A percentile compares a stretch with the other conserved stretches of the same genome.
phyloP scores from a whole-genome alignment of 30 jellyfish, hydroid and myxozoan genomes.

The Phacellophora camtschatica region DNA sequence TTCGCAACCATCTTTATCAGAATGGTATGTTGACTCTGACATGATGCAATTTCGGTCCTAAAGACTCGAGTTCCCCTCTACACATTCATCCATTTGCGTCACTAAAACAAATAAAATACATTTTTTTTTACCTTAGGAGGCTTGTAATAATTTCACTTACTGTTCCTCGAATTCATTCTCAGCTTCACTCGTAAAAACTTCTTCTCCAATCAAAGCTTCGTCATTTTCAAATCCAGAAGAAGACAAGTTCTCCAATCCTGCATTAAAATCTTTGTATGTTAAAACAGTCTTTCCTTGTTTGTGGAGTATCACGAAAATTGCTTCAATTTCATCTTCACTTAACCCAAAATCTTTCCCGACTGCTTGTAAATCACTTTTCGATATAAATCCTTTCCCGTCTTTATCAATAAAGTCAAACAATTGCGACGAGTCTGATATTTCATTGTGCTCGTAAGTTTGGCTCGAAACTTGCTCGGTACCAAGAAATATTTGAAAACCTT shows the following conservation, averaged over 20 bases:
- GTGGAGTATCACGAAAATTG: slow-evolving; percentile 39
- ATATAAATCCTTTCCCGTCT: slow-evolving; percentile 72
- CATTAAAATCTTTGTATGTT: slow-evolving; percentile 43
- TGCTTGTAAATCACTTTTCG: slow-evolving; percentile 52
- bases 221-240: neutral
- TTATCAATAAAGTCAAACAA: slow-evolving; percentile 70
- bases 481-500: slow-evolving; percentile 82
- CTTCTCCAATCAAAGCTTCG: slow-evolving; percentile 39
- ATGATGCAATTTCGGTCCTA: too few species aligned
- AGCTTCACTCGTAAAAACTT: slow-evolving; percentile 35
- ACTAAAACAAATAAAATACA: too few species aligned
- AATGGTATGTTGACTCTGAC: too few species aligned
- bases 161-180: slow-evolving; percentile 3
- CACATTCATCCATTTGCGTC: too few species aligned
- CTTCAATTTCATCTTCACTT: slow-evolving; percentile 36
- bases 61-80: too few species aligned
- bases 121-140: too few species aligned
- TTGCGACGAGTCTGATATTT: slow-evolving; percentile 61
- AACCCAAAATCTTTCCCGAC: slow-evolving; percentile 58
- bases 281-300: slow-evolving; percentile 29
- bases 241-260: slow-evolving; percentile 46
- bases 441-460: slow-evolving; percentile 47
- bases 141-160: neutral
- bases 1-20: too few species aligned
- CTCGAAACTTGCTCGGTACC: slow-evolving; percentile 69